Evolutionary conservation across 1,140 invertebrate genomes (phyloP).

Genomic region (Drosophila teissieri): DNA sequence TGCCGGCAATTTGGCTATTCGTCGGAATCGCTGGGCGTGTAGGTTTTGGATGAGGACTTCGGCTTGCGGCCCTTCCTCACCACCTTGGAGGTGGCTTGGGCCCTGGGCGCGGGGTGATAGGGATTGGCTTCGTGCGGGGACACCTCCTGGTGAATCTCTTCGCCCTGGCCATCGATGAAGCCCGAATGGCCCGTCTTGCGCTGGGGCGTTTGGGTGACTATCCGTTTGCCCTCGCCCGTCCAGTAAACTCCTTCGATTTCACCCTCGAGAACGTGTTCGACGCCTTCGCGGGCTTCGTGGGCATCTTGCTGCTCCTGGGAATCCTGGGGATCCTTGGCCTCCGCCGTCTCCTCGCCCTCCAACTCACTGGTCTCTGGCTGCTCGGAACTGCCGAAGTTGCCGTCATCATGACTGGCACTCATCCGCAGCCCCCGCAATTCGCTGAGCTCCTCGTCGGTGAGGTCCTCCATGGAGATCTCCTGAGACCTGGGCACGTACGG

Average conservation of each 20-base stretch:
- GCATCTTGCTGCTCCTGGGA: neutral
- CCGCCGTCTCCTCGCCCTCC: slow-evolving; percentile 1
- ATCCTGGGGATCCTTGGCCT: neutral
- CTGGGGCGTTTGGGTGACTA: neutral
- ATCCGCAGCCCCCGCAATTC: neutral
- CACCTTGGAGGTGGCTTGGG: neutral
- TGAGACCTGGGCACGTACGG: neutral
- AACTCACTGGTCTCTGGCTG: neutral
- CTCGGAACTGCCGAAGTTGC: neutral
- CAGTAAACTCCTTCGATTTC: slow-evolving; percentile 22
- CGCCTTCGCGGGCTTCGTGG: neutral
- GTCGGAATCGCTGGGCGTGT: slow-evolving; percentile 1
- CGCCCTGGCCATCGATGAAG: slow-evolving; percentile 7
- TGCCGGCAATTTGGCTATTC: slow-evolving; percentile 7
- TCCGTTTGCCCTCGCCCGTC: slow-evolving; percentile 19
- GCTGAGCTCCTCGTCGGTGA: slow-evolving; percentile 6
- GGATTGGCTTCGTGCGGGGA: neutral
- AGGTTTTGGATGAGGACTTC: neutral
- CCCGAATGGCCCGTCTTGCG: slow-evolving; percentile 5
- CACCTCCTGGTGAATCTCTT: neutral
- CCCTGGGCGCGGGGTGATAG: neutral
- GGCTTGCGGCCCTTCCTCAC: neutral
- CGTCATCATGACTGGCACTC: neutral
- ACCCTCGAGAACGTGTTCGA: slow-evolving; percentile 2
- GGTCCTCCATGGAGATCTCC: slow-evolving; percentile 1